Conservation (phyloP, 2,888 invertebrate species). For the Thera obeliscata region DNA sequence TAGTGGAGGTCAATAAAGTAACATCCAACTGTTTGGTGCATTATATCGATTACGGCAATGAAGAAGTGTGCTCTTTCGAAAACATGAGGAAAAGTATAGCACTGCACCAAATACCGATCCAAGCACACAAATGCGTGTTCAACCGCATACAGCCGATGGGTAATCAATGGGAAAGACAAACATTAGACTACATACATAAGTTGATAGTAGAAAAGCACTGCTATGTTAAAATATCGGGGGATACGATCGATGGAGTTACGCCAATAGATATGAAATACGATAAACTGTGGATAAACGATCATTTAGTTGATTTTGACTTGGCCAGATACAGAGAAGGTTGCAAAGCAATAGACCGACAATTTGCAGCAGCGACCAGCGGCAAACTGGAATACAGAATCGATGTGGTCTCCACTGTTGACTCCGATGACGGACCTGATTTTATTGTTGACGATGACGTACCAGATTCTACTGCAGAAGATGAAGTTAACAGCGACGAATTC, state of each 20-base stretch:
- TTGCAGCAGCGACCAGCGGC: slow-evolving; percentile 40
- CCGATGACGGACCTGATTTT: slow-evolving; percentile 54
- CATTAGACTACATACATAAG: slow-evolving; percentile 86
- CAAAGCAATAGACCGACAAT: slow-evolving; percentile 60
- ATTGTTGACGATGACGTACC: slow-evolving; percentile 19
- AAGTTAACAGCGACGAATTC: slow-evolving; percentile 40
- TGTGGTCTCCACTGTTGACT: slow-evolving; percentile 38
- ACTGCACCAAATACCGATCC: slow-evolving; percentile 86
- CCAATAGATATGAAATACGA: slow-evolving; percentile 70
- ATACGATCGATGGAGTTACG: slow-evolving; percentile 57
- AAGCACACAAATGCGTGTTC: slow-evolving; percentile 86
- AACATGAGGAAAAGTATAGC: slow-evolving; percentile 86
- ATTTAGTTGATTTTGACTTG: slow-evolving; percentile 76
- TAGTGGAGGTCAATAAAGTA: slow-evolving; percentile 74
- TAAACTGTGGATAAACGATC: slow-evolving; percentile 74
- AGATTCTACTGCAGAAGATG: slow-evolving; percentile 49
- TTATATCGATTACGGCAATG: slow-evolving; percentile 94
- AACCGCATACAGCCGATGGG: slow-evolving; percentile 60
- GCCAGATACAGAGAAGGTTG: slow-evolving; percentile 67
- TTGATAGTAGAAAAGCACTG: slow-evolving; percentile 84
- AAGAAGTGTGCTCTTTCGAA: slow-evolving; percentile 84
- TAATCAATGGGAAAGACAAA: slow-evolving; percentile 75
- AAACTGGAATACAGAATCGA: background rate
- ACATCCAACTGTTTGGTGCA: slow-evolving; percentile 79
- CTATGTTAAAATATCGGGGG: slow-evolving; percentile 73